Evolutionary conservation across 1,140 invertebrate species (phyloP).

Genomic region (Gonioctena quinquepunctata): DNA sequence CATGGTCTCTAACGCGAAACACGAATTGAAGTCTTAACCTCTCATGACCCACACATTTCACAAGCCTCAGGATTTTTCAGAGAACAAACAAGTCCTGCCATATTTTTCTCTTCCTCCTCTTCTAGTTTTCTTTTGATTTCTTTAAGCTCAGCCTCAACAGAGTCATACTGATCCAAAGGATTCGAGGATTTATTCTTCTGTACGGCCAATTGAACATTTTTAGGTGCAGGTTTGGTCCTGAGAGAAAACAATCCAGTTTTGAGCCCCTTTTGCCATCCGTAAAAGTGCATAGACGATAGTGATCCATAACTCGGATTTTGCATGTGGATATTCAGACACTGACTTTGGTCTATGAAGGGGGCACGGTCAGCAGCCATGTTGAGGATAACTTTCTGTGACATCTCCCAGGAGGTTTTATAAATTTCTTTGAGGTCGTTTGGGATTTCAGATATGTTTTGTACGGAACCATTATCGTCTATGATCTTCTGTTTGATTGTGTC

Average conservation of each 20-base stretch:
- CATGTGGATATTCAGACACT: slow-evolving; percentile 96
- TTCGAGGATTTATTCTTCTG: slow-evolving; percentile 64
- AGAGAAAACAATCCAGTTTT: slow-evolving; percentile 99
- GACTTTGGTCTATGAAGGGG: slow-evolving; percentile 98
- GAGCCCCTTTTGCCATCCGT: slow-evolving; percentile 95
- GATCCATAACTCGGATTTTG: slow-evolving; percentile 92
- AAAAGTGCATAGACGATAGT: slow-evolving; percentile 97
- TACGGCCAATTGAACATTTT: slow-evolving; percentile 97
- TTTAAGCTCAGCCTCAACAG: slow-evolving; percentile 27
- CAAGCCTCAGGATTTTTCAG: slow-evolving; percentile 92
- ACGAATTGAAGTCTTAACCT: no score
- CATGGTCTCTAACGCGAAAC: no score
- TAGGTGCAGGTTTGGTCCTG: slow-evolving; percentile 93
- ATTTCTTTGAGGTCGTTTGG: slow-evolving; percentile 87
- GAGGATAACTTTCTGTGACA: slow-evolving; percentile 90
- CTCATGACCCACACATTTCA: slow-evolving; percentile 72
- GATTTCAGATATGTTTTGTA: slow-evolving; percentile 89
- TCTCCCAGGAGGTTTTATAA: slow-evolving; percentile 99
- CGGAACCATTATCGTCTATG: slow-evolving; percentile 89
- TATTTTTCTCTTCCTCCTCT: slow-evolving; percentile 62
- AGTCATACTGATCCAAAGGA: neutral
- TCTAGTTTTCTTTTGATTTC: slow-evolving; percentile 34
- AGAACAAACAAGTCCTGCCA: slow-evolving; percentile 84
- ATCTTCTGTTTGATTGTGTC: slow-evolving; percentile 96
- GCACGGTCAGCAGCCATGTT: slow-evolving; percentile 98